Percentiles rank a stretch among this genome's conserved stretches.
These are phyloP conservation scores for Eilema griseolum DNA, from an alignment of 2,888 invertebrate genomes.

Conservation along the genomic window DNA sequence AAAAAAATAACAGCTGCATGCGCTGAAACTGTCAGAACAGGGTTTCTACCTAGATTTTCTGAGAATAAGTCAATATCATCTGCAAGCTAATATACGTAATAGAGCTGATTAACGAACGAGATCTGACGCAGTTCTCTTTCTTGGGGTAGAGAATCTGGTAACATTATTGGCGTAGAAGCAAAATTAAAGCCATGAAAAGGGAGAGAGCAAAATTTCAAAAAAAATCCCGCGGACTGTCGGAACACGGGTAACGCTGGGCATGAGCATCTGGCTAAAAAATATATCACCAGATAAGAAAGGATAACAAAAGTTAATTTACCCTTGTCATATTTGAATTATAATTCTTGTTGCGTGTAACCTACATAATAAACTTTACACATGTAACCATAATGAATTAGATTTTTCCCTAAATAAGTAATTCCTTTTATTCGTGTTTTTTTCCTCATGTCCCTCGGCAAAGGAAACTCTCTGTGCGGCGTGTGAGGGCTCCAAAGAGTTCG, in stretches of 20 bases:
- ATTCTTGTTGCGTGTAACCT: conserved; percentile 10
- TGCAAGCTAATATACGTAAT: neutral
- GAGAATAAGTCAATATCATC: neutral
- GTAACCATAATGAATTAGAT: conserved; percentile 17
- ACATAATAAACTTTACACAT: neutral
- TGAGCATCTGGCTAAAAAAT: neutral
- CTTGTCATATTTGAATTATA: conserved; percentile 3
- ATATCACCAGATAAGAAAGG: neutral
- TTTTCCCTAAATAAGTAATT: conserved; percentile 9
- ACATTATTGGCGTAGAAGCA: neutral
- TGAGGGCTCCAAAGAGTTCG: conserved; percentile 20
- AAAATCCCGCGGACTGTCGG: neutral
- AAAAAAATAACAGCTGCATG: too few relatives aligned
- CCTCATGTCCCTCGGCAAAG: conserved; percentile 23
- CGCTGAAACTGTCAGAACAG: too few relatives aligned
- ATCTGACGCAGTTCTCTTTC: neutral
- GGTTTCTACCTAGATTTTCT: neutral
- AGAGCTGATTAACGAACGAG: neutral
- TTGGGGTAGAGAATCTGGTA: neutral
- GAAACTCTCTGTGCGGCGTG: conserved; percentile 12
- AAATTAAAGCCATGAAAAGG: neutral
- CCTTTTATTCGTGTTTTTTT: conserved; percentile 13
- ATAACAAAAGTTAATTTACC: neutral
- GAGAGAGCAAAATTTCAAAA: neutral
- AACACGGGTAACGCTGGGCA: neutral